Conservation (phyloP, 2,888 invertebrate genomes). For the Megaustenia siamemsis region DNA sequence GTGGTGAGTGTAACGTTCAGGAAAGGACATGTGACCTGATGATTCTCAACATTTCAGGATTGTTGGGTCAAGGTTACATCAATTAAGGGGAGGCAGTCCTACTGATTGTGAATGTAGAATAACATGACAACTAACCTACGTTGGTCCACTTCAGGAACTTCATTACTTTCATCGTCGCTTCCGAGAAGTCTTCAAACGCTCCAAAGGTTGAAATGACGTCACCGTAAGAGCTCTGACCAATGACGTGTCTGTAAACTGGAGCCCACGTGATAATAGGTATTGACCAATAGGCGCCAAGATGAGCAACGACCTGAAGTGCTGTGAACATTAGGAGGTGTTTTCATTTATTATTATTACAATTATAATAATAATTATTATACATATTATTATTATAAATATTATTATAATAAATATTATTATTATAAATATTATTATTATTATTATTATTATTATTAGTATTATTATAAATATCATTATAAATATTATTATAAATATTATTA, state of each 20-base stretch:
- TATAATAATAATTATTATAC: no score
- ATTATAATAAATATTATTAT: no score
- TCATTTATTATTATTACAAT: neutral
- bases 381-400: no score
- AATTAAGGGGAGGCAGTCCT: neutral
- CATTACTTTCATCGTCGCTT: slow-evolving; percentile 30
- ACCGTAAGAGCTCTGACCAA: slow-evolving; percentile 28
- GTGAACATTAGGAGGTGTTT: neutral
- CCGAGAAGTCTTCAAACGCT: slow-evolving; percentile 42
- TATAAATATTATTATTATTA: no score
- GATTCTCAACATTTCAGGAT: no score
- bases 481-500: no score
- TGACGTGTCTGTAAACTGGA: slow-evolving; percentile 34
- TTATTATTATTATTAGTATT: no score
- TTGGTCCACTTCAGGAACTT: slow-evolving; percentile 47
- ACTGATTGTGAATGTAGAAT: neutral
- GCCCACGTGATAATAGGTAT: slow-evolving; percentile 45
- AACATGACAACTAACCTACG: slow-evolving; percentile 31
- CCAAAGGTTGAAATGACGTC: slow-evolving; percentile 48
- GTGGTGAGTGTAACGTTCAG: no score
- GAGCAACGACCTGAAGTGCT: slow-evolving; percentile 43
- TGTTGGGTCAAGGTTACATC: neutral
- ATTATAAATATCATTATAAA: no score
- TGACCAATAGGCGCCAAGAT: slow-evolving; percentile 42
- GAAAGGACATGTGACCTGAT: no score